These are phyloP conservation scores for Adelphocoris suturalis DNA, from an alignment of 2,888 invertebrate species.

Conservation along the genomic window DNA sequence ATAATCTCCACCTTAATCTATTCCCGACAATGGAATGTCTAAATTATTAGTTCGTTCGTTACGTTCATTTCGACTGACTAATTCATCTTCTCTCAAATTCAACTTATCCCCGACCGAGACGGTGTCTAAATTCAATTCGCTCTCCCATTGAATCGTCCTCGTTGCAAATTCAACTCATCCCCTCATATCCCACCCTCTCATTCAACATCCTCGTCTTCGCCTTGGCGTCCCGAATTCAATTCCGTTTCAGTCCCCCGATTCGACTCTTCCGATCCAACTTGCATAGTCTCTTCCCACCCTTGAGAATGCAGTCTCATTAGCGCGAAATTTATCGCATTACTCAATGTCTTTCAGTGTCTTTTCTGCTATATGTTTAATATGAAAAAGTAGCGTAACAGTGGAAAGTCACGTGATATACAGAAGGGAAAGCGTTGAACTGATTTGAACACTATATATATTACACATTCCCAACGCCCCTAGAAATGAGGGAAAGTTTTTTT, in stretches of 20 bases:
- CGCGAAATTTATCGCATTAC: too few species aligned
- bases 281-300: background rate
- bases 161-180: background rate
- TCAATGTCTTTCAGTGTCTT: too few species aligned
- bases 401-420: too few species aligned
- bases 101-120: background rate
- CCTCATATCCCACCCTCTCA: background rate
- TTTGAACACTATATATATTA: too few species aligned
- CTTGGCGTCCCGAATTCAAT: background rate
- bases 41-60: background rate
- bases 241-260: background rate
- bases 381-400: too few species aligned
- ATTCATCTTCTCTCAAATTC: slow-evolving; percentile 18
- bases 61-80: background rate
- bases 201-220: background rate
- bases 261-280: background rate
- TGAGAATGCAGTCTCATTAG: background rate
- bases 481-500: too few species aligned
- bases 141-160: slow-evolving; percentile 11
- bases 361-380: too few species aligned
- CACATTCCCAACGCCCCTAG: too few species aligned
- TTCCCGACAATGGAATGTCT: too few species aligned
- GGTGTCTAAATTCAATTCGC: background rate
- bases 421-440: too few species aligned
- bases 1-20: too few species aligned